Conservation (phyloP, 2,797 vertebrate species). For the Agapornis canus region DNA sequence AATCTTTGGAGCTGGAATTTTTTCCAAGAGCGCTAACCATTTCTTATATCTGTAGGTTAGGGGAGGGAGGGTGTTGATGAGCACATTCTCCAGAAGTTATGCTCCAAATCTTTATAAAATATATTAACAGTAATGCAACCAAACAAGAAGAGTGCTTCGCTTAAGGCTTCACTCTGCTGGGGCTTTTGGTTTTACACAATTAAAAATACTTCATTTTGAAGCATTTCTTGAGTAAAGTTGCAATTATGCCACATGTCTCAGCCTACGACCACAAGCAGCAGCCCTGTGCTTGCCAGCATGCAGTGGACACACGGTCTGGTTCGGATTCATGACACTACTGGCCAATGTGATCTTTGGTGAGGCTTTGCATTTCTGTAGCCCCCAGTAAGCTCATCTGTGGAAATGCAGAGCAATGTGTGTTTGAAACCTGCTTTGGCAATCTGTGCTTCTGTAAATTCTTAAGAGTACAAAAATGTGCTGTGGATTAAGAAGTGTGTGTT, state of each 20-base stretch:
- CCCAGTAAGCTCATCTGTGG: neutral
- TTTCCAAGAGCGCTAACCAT: neutral
- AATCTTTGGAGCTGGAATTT: neutral
- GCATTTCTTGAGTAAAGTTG: neutral
- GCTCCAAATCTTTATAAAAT: neutral
- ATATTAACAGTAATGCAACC: neutral
- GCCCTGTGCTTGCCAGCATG: neutral
- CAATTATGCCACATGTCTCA: neutral
- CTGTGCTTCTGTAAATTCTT: neutral
- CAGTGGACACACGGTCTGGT: accelerated
- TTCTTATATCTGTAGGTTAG: neutral
- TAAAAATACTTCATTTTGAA: neutral
- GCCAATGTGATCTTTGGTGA: neutral
- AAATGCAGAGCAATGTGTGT: neutral
- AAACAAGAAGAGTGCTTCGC: neutral
- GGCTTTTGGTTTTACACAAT: neutral
- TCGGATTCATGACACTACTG: neutral
- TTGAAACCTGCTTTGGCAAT: neutral
- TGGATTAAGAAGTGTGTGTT: neutral
- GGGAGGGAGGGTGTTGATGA: neutral
- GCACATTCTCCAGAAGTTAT: neutral
- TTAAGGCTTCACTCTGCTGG: neutral
- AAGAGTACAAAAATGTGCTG: neutral
- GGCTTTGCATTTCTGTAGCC: neutral
- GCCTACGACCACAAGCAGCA: neutral